Evolutionary conservation across 2,888 invertebrate genomes (phyloP), one percentile per base, ranked within the genome.

Genomic region (Drosophila basisetae): DNA sequence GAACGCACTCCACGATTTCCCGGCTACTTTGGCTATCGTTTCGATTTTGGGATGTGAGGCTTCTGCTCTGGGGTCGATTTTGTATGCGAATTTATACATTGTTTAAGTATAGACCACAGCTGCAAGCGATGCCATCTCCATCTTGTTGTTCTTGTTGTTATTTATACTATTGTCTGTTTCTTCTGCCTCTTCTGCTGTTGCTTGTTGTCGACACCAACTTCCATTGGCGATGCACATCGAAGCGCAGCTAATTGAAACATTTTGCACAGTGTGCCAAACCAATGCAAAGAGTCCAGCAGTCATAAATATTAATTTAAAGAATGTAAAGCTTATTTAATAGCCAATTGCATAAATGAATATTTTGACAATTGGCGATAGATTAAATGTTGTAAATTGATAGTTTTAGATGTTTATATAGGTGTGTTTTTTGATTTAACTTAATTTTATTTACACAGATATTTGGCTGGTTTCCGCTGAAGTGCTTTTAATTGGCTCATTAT

Each of bases 221-320:
- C 70, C 84, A 75, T 83, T 76, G 76, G 58, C 82, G 74, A 79
- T 90, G 90, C 86, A 89, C 90, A 90, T 87, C 89, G 86, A 90
- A 87, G 86, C 90, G 87, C 87, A 77, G 86, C 90, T 87, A 87
- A 87, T 87, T 87, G 90, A 87, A 87, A 87, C 78, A 69, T 78
- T 80, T 73, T 54, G 82, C 76, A 90, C 90, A 83, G 82, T 90
- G 84, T 75, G 59, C 66, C 41, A 73, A 65, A 39, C 28, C 43
- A 25, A 52, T n/a, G 37, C 64, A 33, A 43, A 41, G 13, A 58
- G 50, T 31, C 25, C 47, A 9, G 18, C 41, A 47, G n/a, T 53
- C 53, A 64, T 58, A 60, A 69, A 70, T 59, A 70, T 60, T 33
- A 13, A 47, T 22, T 9, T 37, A 5, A 39, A 25, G 9, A 62